Evolutionary conservation across 1,140 invertebrate species (phyloP), one percentile per base, ranked within the genome.

Genomic region (Brachionus koreanus): DNA sequence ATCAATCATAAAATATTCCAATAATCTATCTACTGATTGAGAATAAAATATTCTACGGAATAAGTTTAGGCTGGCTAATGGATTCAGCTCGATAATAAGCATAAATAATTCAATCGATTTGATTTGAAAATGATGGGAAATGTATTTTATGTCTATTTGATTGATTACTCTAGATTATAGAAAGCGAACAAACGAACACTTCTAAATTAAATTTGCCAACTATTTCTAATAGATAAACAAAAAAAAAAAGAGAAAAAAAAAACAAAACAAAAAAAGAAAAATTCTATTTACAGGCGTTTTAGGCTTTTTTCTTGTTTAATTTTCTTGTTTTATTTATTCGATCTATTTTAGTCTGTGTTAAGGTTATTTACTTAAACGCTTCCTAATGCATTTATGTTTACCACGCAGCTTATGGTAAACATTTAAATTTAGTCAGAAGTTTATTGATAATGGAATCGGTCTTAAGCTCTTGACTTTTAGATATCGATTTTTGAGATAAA

Each of bases 1-100:
- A 57, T 57, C 49, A 57, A 57, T 57, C 49, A 57, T 57, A 57
- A 57, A 57, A 57, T 57, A 57, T 57, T 57, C 49, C 49, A 49
- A 49, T 29, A 49, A 16, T 49, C 43, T 57, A 57, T 57, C 49
- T 57, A 57, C 19, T 57, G 49, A 57, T 57, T 19, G 16, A 57
- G 49, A 57, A 57, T 57, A 19, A 57, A 57, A 57, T 57, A 57
- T 57, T 57, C 49, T 57, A 57, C 9, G 49, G 49, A 57, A 57
- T 57, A 57, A 57, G 49, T 57, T 57, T 19, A 57, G 49, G 49
- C 49, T 57, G 49, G 49, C 49, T 57, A 57, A 57, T 57, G 49
- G 49, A 57, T 57, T 57, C 19, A 9, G 16, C n/a, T 23, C 9
- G n/a, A 57, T 19, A 57, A 57, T 57, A 57, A 57, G 49, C 49